These are phyloP conservation scores for Agrypnus murinus DNA, from an alignment of 2,888 invertebrate genomes.

Conservation along the genomic window DNA sequence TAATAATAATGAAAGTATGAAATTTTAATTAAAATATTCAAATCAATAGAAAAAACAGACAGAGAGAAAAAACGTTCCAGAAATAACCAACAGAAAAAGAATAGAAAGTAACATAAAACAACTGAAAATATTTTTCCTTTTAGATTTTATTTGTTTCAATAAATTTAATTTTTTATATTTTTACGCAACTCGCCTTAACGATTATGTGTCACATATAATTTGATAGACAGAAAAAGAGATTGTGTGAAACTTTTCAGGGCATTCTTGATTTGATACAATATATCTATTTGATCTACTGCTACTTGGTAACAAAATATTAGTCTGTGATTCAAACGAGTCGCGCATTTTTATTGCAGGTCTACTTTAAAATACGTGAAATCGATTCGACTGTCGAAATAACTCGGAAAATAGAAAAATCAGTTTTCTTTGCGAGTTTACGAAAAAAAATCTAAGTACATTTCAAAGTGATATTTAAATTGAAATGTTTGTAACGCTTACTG, in stretches of 20 bases:
- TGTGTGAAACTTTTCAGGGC: not conserved
- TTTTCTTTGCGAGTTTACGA: no score
- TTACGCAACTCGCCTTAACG: slow-evolving; percentile 12
- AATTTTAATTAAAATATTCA: slow-evolving; percentile 23
- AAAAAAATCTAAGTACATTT: no score
- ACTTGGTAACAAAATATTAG: no score
- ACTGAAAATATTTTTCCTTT: not conserved
- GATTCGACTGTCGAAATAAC: no score
- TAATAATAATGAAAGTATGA: slow-evolving; percentile 7
- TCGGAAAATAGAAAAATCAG: no score
- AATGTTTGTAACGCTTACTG: no score
- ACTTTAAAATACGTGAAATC: no score
- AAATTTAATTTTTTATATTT: not conserved
- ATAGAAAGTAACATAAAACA: slow-evolving; percentile 21
- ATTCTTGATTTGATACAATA: not conserved
- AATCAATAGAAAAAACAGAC: not conserved
- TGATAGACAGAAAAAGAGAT: not conserved
- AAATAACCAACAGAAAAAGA: not conserved
- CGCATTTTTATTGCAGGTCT: no score
- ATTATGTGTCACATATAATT: slow-evolving; percentile 1
- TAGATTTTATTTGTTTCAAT: not conserved
- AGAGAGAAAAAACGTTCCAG: no score
- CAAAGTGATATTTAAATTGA: no score
- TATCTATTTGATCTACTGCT: no score
- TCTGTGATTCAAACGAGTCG: no score